Evolutionary conservation across 1,140 invertebrate species (phyloP).

Genomic region (Papilio machaon): DNA sequence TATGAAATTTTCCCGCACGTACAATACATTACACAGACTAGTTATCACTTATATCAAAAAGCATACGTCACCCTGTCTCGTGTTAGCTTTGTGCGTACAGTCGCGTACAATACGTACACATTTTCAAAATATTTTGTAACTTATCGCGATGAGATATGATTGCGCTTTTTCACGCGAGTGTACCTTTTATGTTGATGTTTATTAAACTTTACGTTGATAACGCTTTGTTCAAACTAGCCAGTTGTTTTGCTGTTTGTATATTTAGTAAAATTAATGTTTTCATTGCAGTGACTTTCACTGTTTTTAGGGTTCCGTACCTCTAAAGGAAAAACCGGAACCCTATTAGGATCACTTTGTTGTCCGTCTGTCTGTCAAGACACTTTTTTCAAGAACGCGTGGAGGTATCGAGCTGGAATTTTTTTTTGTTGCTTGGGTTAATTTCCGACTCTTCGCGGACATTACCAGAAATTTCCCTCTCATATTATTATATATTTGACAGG

Average conservation of each 20-base stretch:
- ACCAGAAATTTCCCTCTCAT: no score
- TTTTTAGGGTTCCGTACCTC: no score
- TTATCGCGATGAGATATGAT: background rate
- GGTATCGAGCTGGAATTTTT: no score
- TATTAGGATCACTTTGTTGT: no score
- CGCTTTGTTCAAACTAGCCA: slow-evolving; percentile 5
- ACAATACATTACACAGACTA: slow-evolving; percentile 10
- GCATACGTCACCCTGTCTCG: slow-evolving; percentile 13
- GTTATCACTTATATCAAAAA: slow-evolving; percentile 32
- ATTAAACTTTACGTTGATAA: slow-evolving; percentile 31
- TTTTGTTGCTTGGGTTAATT: no score
- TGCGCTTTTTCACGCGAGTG: slow-evolving; percentile 15
- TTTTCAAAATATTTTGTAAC: background rate
- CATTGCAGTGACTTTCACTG: background rate
- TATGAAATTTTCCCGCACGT: slow-evolving; percentile 24
- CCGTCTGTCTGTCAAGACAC: no score
- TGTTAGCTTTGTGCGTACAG: background rate
- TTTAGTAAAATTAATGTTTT: background rate
- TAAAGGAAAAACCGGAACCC: no score
- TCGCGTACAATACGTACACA: background rate
- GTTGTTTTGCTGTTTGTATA: background rate
- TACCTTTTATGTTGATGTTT: slow-evolving; percentile 27
- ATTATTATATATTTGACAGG: no score
- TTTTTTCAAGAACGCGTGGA: no score
- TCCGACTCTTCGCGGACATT: no score